Base-by-base conservation (phyloP, 2,888 invertebrate genomes). In the Lochmaea capreae region DNA sequence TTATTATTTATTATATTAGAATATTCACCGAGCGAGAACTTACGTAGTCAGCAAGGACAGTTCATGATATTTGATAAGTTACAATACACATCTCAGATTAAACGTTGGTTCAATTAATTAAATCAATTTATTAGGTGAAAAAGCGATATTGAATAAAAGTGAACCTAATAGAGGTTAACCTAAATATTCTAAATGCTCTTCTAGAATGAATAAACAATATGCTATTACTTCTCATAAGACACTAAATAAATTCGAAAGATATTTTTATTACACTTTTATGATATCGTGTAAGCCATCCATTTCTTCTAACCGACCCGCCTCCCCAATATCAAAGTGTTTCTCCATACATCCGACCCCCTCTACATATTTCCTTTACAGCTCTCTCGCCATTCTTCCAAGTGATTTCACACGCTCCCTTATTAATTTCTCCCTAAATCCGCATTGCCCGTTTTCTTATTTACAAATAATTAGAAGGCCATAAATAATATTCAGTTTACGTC, bases 391-490 rank as follows among this genome's bases (percentile, higher is more conserved):
- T 68, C 74, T 76, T 77, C 73, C 77, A 65, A 72, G 68, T 76
- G 75, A 76, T 77, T 76, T 73, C 76, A 76, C 74, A 71, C 77
- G 76, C 76, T 75, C 63, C 72, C 73, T 76, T 78, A 79, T 80
- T 79, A 79, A 79, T 80, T 78, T 77, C 76, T 68, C 71, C 72
- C 71, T 59, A 73, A 76, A 71, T 76, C 74, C 76, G 54, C 65
- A 61, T 73, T 63, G 73, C 76, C 74, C 74, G 71, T 76, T 75
- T 80, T 78, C 79, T 81, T 83, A 80, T 82, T 82, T 81, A 77
- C 77, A 80, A 81, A 80, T 80, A 83, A 83, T 82, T 83, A 81
- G 79, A 78, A 79, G 79, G 77, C 81, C 81, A 79, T 83, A 82
- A 82, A 83, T 83, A 80, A 82, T 80, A 79, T 79, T 78, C 77